A percentile compares a stretch with the other conserved stretches of the same genome.
Evolutionary conservation across 2,888 invertebrate genomes (phyloP).

Genomic region (Choristoneura rosaceana): DNA sequence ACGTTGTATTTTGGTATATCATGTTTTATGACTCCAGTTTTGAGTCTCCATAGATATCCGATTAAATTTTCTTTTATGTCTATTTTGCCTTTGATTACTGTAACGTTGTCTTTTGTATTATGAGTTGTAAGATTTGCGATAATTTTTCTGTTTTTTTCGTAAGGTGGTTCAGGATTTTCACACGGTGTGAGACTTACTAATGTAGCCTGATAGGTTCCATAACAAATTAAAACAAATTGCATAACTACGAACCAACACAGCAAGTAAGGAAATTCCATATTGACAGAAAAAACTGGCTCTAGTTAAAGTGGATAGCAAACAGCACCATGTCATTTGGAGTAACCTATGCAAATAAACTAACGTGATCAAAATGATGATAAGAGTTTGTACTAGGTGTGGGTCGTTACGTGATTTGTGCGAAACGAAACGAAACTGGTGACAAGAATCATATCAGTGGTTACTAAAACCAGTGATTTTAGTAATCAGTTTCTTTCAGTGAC

Average conservation of each 20-base stretch:
- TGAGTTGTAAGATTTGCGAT: slow-evolving; percentile 42
- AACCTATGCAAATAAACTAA: slow-evolving; percentile 21
- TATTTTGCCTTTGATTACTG: slow-evolving; percentile 51
- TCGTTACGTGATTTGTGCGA: too few species aligned
- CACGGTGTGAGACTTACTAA: slow-evolving; percentile 47
- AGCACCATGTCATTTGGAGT: slow-evolving; percentile 10
- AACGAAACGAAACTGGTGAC: too few species aligned
- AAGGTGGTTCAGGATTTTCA: slow-evolving; percentile 50
- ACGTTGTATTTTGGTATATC: slow-evolving; percentile 45
- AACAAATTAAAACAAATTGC: slow-evolving; percentile 15
- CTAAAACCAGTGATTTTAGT: too few species aligned
- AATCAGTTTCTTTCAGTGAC: too few species aligned
- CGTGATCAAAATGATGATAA: slow-evolving; percentile 17
- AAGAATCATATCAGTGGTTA: too few species aligned
- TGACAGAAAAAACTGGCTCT: slow-evolving; percentile 10
- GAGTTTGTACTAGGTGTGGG: too few species aligned
- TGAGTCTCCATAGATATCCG: slow-evolving; percentile 49
- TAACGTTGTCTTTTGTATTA: slow-evolving; percentile 46
- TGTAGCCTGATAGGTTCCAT: slow-evolving; percentile 18
- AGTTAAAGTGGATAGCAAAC: slow-evolving; percentile 23
- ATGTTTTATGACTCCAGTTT: slow-evolving; percentile 47
- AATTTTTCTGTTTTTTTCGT: slow-evolving; percentile 43
- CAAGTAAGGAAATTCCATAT: slow-evolving; percentile 27
- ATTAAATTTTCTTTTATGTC: slow-evolving; percentile 49
- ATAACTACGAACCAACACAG: slow-evolving; percentile 5